Evolutionary conservation across 1,140 invertebrate species (phyloP), one percentile per base, ranked within the genome.

Genomic region (Nasonia longicornis): DNA sequence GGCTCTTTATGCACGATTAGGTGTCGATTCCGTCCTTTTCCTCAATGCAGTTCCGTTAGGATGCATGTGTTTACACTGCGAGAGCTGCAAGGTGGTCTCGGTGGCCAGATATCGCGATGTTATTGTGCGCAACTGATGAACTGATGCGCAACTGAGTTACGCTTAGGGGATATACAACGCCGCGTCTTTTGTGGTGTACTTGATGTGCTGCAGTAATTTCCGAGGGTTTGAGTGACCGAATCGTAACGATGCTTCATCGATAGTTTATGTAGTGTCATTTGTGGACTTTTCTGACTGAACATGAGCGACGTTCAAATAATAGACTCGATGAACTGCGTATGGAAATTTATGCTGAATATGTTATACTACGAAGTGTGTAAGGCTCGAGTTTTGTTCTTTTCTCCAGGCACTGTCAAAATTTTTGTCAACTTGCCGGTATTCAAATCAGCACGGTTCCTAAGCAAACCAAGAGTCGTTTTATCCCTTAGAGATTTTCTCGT

Each of bases 1-100:
- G 42, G 69, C 48, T 10, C 20, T 80, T 80, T 80, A 75, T 48
- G 73, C 73, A 26, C 79, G 79, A 81, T 81, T 81, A 80, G 79
- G 72, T 75, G 72, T 80, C 66, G 71, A 80, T 80, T 80, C 73
- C 71, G 48, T 6, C 20, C 69, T 72, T 72, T 66, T 20, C 14
- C 2, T 10, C 20, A 26, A 26, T 42, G 52, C 1, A 58, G 20
- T 58, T 58, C 52, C 52, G 20, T n/a, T 58, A 58, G 48, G 48
- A 48, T 48, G 12, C 45, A 10, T 16, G 14, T 48, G 45, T 48
- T 48, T 48, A 48, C 45, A 48, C 12, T 64, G 7, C 63, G 3
- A 64, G 20, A 45, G 20, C 63, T 64, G n/a, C n/a, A 11, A 22
- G 64, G 26, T 67, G 64, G 64, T 31, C 64, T 14, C 45, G 11